Percentiles rank a stretch among this genome's conserved stretches.
Conservation (phyloP, 2,797 vertebrate species). For the Bovichtus diacanthus region DNA sequence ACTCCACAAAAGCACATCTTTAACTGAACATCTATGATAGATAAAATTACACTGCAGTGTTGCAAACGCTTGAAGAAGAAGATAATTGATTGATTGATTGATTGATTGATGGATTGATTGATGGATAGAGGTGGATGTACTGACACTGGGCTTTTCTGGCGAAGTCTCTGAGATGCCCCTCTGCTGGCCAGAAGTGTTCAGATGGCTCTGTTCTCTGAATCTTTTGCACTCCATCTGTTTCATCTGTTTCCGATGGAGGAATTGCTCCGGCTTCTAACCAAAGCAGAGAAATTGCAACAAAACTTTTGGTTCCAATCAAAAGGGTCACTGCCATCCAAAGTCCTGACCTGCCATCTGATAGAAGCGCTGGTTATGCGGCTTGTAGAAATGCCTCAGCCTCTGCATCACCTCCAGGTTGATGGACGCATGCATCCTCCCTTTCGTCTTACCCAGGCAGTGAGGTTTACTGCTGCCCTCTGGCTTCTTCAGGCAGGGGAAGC, state of each 20-base stretch:
- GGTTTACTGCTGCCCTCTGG: slow-evolving; percentile 88
- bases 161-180: slow-evolving; percentile 28
- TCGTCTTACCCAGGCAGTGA: slow-evolving; percentile 88
- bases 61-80: slow-evolving; percentile 27
- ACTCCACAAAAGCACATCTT: slow-evolving; percentile 13
- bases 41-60: slow-evolving; percentile 9
- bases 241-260: slow-evolving; percentile 10
- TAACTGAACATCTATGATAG: slow-evolving; percentile 35
- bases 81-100: slow-evolving; percentile 39
- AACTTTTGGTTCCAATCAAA: neutral
- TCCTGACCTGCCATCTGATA: slow-evolving; percentile 87
- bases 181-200: slow-evolving; percentile 27
- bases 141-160: slow-evolving; percentile 31
- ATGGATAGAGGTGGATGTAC: slow-evolving; percentile 22
- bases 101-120: slow-evolving; percentile 36
- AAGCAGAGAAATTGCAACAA: neutral
- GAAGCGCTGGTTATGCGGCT: slow-evolving; percentile 86
- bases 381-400: slow-evolving; percentile 87
- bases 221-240: slow-evolving; percentile 11
- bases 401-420: slow-evolving; percentile 81
- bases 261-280: slow-evolving; percentile 21
- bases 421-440: slow-evolving; percentile 84
- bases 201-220: slow-evolving; percentile 14
- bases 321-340: slow-evolving; percentile 87
- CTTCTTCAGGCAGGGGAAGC: slow-evolving; percentile 90